Evolutionary conservation across 1,140 invertebrate species (phyloP), one percentile per base, ranked within the genome.

Genomic region (Drosophila tropicalis): DNA sequence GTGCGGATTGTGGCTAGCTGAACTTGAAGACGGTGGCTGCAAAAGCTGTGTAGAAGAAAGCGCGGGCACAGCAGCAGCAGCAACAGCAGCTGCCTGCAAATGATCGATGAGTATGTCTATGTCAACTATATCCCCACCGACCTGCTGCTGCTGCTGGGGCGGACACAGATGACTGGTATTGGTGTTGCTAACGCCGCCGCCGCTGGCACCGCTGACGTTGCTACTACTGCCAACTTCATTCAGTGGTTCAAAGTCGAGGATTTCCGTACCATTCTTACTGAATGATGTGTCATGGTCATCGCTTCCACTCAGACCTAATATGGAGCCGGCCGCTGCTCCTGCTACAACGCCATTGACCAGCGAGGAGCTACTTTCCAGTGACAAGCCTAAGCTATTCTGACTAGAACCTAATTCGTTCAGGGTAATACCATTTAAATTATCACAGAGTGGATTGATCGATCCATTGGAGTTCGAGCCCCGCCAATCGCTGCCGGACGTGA

Each of bases 211-310:
- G 10, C 64, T 66, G n/a, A 25, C 22, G 3, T 68, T 61, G 34
- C 80, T 29, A 5, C 29, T 29, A 5, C 69, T 22, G 66, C 60
- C 19, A 29, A 29, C 29, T 6, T 61, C 51, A 17, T 66, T 64
- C 15, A 70, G 67, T 0, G 91, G 87, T 34, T 92, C 91, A 77
- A 92, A 92, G 76, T 92, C 91, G 17, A 91, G 94, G 36, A 94
- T 93, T 73, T 94, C 94, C 22, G 93, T 93, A 25, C 94, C 94
- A 75, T 94, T 94, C 80, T 94, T 94, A 10, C 94, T 94, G 76
- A 94, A 94, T 2, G 94, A 94, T 70, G 87, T 91, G 81, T 92
- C 91, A 77, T 91, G 91, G 19, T 92, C 91, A 51, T 92, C 91
- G 63, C 68, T 79, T 36, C 79, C 79, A 36, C 57, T 70, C 19